Percentiles rank a stretch among this genome's conserved stretches.
phyloP scores from a whole-genome alignment of 2,888 invertebrate species.

The Drosophila sordidapex region DNA sequence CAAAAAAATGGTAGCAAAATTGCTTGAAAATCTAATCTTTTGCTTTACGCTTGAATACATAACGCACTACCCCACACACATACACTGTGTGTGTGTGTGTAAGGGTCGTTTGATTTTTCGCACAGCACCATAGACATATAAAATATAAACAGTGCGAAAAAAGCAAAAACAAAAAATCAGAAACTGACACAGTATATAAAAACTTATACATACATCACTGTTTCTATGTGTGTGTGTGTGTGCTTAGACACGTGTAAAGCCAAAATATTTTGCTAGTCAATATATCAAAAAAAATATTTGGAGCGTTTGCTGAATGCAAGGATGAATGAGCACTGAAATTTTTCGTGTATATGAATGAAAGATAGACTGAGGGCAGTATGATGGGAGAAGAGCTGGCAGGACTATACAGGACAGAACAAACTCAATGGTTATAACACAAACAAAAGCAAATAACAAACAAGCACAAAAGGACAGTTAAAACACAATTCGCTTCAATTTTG shows the following conservation, averaged over 20 bases:
- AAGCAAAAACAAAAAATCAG: slow-evolving; percentile 21
- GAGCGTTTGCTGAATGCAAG: slow-evolving; percentile 62
- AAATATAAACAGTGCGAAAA: slow-evolving; percentile 54
- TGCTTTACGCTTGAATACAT: slow-evolving; percentile 75
- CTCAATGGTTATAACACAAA: slow-evolving; percentile 35
- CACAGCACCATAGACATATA: slow-evolving; percentile 43
- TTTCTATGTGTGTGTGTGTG: slow-evolving; percentile 18
- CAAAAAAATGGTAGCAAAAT: slow-evolving; percentile 50
- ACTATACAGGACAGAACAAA: slow-evolving; percentile 29
- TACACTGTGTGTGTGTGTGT: slow-evolving; percentile 19
- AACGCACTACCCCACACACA: slow-evolving; percentile 33
- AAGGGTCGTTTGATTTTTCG: slow-evolving; percentile 55
- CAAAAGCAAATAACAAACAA: slow-evolving; percentile 24
- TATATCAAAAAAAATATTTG: slow-evolving; percentile 75
- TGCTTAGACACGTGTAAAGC: slow-evolving; percentile 71
- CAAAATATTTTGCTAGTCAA: slow-evolving; percentile 78
- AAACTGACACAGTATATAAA: slow-evolving; percentile 38
- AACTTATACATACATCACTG: slow-evolving; percentile 31
- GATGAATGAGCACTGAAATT: slow-evolving; percentile 67
- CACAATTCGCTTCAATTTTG: not conserved
- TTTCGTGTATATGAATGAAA: slow-evolving; percentile 17
- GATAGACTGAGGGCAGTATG: slow-evolving; percentile 3
- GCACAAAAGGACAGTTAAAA: slow-evolving; percentile 29
- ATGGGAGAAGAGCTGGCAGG: not conserved
- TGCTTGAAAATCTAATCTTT: slow-evolving; percentile 74